Conservation (phyloP, 2,888 invertebrate species). For the Ennomos fuscantarius region DNA sequence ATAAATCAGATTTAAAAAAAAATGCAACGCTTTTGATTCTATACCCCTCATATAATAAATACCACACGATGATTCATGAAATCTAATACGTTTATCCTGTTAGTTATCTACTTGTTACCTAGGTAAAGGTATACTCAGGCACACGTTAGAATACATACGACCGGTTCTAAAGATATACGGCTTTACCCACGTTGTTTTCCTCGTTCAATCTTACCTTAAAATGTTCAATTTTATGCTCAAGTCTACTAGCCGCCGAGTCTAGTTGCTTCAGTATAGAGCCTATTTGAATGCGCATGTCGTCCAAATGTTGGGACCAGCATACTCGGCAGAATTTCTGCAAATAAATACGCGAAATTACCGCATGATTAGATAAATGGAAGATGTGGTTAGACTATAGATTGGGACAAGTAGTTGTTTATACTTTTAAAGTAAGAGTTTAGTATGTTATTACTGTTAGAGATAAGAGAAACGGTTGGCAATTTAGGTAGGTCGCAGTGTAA, state of each 20-base stretch:
- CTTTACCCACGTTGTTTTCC: constrained; percentile 17
- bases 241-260: constrained; percentile 76
- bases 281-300: constrained; percentile 85
- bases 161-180: not conserved
- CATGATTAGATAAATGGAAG: constrained; percentile 24
- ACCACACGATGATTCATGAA: no score
- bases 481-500: no score
- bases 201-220: constrained; percentile 73
- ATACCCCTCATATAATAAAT: no score
- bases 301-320: constrained; percentile 86
- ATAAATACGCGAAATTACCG: constrained; percentile 31
- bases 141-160: constrained; percentile 4
- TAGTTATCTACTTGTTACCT: not conserved
- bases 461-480: no score
- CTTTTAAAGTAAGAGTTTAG: constrained; percentile 1
- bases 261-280: constrained; percentile 83
- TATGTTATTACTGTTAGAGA: not conserved
- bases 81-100: not conserved
- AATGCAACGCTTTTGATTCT: no score
- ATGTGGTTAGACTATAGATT: constrained; percentile 28
- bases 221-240: constrained; percentile 84
- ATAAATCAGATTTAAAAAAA: no score
- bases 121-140: not conserved
- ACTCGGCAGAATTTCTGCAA: constrained; percentile 85
- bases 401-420: not conserved